Conservation (phyloP, 2,113 vertebrate species). For the Bettongia penicillata region DNA sequence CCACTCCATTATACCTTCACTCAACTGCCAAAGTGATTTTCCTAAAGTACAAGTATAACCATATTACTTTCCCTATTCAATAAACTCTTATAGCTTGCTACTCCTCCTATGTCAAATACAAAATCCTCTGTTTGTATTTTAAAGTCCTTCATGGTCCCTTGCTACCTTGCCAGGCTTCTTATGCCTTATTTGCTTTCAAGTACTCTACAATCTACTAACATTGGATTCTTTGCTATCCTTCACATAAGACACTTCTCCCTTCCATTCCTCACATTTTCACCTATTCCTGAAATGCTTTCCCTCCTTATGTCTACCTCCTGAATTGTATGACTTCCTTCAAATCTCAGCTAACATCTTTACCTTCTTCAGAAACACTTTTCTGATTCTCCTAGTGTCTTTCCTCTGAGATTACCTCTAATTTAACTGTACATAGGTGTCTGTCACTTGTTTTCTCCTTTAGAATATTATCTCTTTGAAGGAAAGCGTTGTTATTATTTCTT, state of each 20-base stretch:
- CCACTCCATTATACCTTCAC: not conserved
- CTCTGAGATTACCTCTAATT: not conserved
- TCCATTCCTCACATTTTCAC: not conserved
- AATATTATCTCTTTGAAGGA: not conserved
- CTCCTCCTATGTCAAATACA: not conserved
- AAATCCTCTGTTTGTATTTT: not conserved
- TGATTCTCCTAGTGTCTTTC: not conserved
- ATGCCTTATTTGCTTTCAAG: not conserved
- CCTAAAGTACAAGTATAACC: not conserved
- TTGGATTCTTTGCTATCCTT: not conserved
- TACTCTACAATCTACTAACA: not conserved
- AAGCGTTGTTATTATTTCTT: not conserved
- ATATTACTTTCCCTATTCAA: not conserved
- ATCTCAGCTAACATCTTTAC: not conserved
- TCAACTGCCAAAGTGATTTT: not conserved
- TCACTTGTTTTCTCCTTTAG: not conserved
- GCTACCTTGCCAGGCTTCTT: not conserved
- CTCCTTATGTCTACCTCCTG: not conserved
- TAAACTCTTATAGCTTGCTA: not conserved
- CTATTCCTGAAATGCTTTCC: not conserved
- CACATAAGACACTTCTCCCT: not conserved
- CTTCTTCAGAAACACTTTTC: not conserved
- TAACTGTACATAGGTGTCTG: not conserved
- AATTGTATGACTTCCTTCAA: not conserved
- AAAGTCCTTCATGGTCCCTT: not conserved